Evolutionary conservation across 1,140 invertebrate genomes (phyloP), one percentile per base, ranked within the genome.

Genomic region (Caenorhabditis briggsae): DNA sequence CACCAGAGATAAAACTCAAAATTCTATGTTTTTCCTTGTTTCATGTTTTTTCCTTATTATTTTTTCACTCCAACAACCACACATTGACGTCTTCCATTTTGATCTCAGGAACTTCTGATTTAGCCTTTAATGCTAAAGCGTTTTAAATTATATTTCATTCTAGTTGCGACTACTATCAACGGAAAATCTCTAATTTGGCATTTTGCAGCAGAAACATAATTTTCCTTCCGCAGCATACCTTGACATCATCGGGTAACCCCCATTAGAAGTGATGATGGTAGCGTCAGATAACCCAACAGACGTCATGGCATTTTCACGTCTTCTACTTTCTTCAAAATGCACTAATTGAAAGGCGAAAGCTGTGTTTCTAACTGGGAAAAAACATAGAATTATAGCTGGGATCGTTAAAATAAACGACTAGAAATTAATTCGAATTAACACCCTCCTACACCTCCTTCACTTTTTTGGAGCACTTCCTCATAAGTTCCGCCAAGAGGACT

Each of bases 341-440:
- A 43, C 64, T 70, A 70, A 70, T 70, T 70, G 33, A 70, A 43
- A 18, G 33, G 23, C 8, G 56, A 8, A 16, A 53, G 16, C 12
- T 11, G 11, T 53, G 50, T 53, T 61, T 23, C n/a, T n/a, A 18
- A 58, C 3, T 58, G 18, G n/a, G n/a, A 58, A 58, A 58, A 61
- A 12, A 20, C 11, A 61, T 8, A 33, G 23, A 23, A 25, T 61
- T 8, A n/a, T n/a, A n/a, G 56, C 7, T 25, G 8, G 9, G 18
- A 12, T 61, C 20, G n/a, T 61, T 61, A 23, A 20, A 20, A 43
- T 70, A 70, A 70, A 46, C 33, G 64, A 70, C 64, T 70, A 70
- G 64, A 70, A 70, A 70, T 70, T 70, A 70, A 70, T 46, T 70
- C 64, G 64, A 14, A 70, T 70, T 70, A 70, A 43, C 41, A 46